These are phyloP conservation scores for Drosophila arizonae DNA, from an alignment of 1,140 invertebrate genomes.

Conservation along the genomic window DNA sequence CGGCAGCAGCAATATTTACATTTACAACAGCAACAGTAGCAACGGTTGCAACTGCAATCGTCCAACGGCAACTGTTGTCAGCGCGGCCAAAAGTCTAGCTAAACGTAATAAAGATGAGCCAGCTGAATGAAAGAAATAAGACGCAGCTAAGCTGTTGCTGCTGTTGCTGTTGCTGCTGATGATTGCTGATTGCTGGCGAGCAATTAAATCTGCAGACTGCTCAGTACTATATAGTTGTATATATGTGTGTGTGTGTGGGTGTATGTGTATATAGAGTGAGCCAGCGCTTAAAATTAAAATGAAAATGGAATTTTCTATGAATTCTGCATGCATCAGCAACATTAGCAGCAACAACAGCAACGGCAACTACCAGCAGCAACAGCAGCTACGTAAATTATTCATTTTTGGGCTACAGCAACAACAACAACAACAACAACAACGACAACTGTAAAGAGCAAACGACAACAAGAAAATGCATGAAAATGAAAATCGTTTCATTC, in stretches of 20 bases:
- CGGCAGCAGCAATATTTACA: slow-evolving; percentile 27
- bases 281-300: slow-evolving; percentile 67
- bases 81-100: slow-evolving; percentile 15
- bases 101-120: slow-evolving; percentile 23
- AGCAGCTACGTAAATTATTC: slow-evolving; percentile 67
- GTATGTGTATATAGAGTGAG: slow-evolving; percentile 20
- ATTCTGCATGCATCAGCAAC: slow-evolving; percentile 72
- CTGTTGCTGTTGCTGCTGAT: slow-evolving; percentile 8
- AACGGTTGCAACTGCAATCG: slow-evolving; percentile 7
- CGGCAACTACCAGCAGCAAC: slow-evolving; percentile 23
- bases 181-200: slow-evolving; percentile 38
- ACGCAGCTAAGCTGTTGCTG: slow-evolving; percentile 9
- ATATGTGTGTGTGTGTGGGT: not conserved
- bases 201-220: slow-evolving; percentile 66
- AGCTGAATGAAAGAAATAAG: slow-evolving; percentile 17
- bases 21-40: not conserved
- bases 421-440: not conserved
- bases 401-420: slow-evolving; percentile 60
- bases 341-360: slow-evolving; percentile 31
- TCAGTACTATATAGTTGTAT: slow-evolving; percentile 15
- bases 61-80: slow-evolving; percentile 26
- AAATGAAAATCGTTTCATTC: slow-evolving; percentile 80
- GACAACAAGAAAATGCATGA: slow-evolving; percentile 69
- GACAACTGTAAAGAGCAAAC: slow-evolving; percentile 15
- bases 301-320: slow-evolving; percentile 74